A percentile compares a stretch with the other conserved stretches of the same genome.
phyloP scores from a whole-genome alignment of 2,888 invertebrate species.

The Hydrotaea diabolus region DNA sequence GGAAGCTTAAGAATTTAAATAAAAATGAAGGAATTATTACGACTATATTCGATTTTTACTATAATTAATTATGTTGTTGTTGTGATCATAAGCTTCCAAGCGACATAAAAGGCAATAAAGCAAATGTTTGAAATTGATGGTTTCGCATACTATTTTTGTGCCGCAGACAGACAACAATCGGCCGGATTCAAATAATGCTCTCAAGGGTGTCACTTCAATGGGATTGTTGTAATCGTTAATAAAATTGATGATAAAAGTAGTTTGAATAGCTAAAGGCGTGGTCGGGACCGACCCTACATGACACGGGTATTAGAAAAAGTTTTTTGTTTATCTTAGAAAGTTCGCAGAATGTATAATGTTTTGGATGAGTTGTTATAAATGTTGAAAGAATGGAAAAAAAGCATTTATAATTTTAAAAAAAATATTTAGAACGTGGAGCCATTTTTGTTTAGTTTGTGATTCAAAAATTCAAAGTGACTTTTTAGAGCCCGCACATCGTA shows the following conservation, averaged over 20 bases:
- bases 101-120: constrained; percentile 17
- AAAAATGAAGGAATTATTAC: constrained; percentile 45
- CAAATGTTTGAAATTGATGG: not conserved
- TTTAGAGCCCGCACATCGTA: too few relatives aligned
- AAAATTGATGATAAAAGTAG: not conserved
- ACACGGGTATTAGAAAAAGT: too few relatives aligned
- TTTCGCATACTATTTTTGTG: not conserved
- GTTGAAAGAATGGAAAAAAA: too few relatives aligned
- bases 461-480: too few relatives aligned
- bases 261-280: too few relatives aligned
- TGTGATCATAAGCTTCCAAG: constrained; percentile 33
- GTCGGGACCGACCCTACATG: too few relatives aligned
- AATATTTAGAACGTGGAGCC: too few relatives aligned
- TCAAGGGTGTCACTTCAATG: not conserved
- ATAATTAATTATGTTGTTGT: constrained; percentile 36
- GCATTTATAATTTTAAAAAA: too few relatives aligned
- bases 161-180: not conserved
- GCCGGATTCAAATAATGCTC: not conserved
- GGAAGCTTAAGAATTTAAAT: constrained; percentile 60
- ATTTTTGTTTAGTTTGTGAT: too few relatives aligned
- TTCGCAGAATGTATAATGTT: too few relatives aligned
- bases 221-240: not conserved
- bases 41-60: constrained; percentile 10
- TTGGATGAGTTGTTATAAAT: too few relatives aligned
- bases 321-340: too few relatives aligned